Base-by-base conservation (phyloP, 2,113 vertebrate species). In the Bujurquina vittata region DNA sequence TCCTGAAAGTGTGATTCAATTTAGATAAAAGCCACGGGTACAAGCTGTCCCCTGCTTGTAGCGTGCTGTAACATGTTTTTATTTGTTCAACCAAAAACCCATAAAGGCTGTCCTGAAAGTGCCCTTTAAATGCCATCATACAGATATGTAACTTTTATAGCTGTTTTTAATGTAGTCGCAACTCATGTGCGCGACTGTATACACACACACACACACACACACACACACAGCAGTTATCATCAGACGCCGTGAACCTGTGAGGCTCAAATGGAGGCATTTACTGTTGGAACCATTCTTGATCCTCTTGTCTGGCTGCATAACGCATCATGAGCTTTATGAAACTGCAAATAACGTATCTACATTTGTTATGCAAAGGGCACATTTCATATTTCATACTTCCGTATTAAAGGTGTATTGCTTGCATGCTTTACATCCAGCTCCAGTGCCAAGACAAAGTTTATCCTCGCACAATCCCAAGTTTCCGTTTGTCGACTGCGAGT, bases 221-320 rank as follows among this genome's bases (percentile, higher is more conserved):
- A 57, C 3, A 52, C 46, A 31, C 26, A 52, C 26, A 57, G 2
- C 15, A n/a, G 49, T 23, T 62, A 80, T 57, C 7, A 17, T 22
- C 26, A 12, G 43, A 46, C 65, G 33, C 26, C 18, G 20, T 0
- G 1, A 23, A 58, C 26, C 35, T 54, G 54, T 10, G 33, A 20
- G 58, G 17, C 49, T 74, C n/a, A 56, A 8, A 80, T 22, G 3
- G 33, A 79, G 20, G 10, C n/a, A 37, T 43, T 22, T 31, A 46
- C 55, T 33, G 15, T 33, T 52, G 62, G 62, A 87, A 58, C 20
- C 37, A 79, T 46, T 35, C 22, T 17, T 5, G 22, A 57, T 18
- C 79, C 65, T 84, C 56, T 15, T 67, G 60, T 86, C 37, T 72
- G 55, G 11, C 49, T 81, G 72, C 67, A 63, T 89, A 79, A 85